Evolutionary conservation across 2,797 vertebrate genomes (phyloP).

Genomic region (Carapus acus): DNA sequence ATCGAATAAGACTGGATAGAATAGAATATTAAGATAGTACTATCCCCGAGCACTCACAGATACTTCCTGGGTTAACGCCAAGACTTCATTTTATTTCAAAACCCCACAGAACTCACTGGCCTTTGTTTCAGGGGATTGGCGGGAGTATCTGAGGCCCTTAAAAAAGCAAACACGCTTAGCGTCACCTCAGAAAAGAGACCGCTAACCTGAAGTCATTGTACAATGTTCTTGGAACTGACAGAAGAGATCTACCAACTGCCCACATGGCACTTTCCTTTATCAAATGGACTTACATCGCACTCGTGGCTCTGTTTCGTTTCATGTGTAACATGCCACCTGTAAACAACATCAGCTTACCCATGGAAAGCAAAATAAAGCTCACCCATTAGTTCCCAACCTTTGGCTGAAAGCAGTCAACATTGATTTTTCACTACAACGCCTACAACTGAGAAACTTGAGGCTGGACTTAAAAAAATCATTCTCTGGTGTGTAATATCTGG

Average conservation of each 20-base stretch:
- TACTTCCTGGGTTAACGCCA: conserved; percentile 25
- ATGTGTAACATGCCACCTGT: no score
- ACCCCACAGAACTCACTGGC: conserved; percentile 36
- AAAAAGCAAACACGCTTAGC: conserved; percentile 35
- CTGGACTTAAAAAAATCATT: conserved; percentile 25
- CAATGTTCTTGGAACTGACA: conserved; percentile 12
- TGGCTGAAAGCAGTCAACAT: conserved; percentile 12
- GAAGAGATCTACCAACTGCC: no score
- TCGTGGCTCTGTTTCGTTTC: no score
- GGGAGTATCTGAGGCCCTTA: conserved; percentile 2
- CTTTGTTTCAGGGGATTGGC: conserved; percentile 40
- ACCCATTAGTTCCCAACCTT: conserved; percentile 6
- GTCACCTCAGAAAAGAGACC: not conserved
- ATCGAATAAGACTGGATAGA: conserved; percentile 6
- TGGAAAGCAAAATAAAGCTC: conserved; percentile 3
- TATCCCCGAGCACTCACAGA: conserved; percentile 9
- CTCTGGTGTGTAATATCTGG: conserved; percentile 24
- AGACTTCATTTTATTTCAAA: conserved; percentile 35
- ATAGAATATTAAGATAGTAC: conserved; percentile 17
- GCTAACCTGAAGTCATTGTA: not conserved
- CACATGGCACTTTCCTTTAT: no score
- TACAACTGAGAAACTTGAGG: conserved; percentile 44
- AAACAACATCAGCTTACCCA: not conserved
- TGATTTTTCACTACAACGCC: conserved; percentile 18
- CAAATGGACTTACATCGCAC: no score